These are phyloP conservation scores for Seira ritae DNA, from an alignment of 2,888 invertebrate species.

Conservation along the genomic window DNA sequence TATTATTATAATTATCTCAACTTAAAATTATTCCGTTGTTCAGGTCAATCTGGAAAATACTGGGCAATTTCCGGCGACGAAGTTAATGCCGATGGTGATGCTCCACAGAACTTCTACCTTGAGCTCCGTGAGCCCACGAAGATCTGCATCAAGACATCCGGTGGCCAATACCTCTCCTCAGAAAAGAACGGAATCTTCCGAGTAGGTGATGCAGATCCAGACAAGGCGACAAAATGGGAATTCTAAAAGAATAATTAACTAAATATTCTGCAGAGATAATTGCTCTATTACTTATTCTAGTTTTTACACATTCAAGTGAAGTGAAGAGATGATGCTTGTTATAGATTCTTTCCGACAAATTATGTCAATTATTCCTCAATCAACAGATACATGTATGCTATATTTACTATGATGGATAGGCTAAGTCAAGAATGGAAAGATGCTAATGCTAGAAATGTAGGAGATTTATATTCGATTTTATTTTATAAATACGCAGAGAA, in stretches of 20 bases:
- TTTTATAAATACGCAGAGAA: too few relatives aligned
- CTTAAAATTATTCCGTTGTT: conserved; percentile 60
- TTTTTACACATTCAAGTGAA: too few relatives aligned
- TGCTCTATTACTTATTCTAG: too few relatives aligned
- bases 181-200: conserved; percentile 95
- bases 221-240: conserved; percentile 94
- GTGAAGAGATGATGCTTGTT: too few relatives aligned
- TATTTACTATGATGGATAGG: too few relatives aligned
- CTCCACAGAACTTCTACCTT: conserved; percentile 87
- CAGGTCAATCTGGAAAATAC: conserved; percentile 94
- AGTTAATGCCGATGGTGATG: conserved; percentile 89
- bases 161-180: conserved; percentile 88
- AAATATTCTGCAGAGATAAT: neutral
- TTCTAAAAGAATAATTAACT: conserved; percentile 81
- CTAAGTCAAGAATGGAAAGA: too few relatives aligned
- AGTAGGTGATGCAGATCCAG: conserved; percentile 86
- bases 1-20: conserved; percentile 20
- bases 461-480: too few relatives aligned
- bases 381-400: too few relatives aligned
- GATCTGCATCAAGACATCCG: conserved; percentile 88
- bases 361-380: too few relatives aligned
- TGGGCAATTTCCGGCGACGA: conserved; percentile 94
- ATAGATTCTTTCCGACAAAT: too few relatives aligned
- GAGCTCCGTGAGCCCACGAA: conserved; percentile 95
- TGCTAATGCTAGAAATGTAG: too few relatives aligned